Evolutionary conservation across 2,888 invertebrate genomes (phyloP).

Genomic region (Diplazon laetatorius): DNA sequence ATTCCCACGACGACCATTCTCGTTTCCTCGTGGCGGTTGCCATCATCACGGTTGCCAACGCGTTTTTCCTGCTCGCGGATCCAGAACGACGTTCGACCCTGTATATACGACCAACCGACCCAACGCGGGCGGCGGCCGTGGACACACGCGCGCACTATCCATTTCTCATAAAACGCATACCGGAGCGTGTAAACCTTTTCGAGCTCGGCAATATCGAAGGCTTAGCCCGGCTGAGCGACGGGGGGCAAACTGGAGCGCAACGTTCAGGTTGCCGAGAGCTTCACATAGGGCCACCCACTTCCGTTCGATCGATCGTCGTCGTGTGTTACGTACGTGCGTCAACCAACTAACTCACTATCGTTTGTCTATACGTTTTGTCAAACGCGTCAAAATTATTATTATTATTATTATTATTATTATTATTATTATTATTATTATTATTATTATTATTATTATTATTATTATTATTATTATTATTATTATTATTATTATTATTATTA

Average conservation of each 20-base stretch:
- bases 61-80: neutral
- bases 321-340: conserved; percentile 16
- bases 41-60: conserved; percentile 4
- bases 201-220: conserved; percentile 72
- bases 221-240: conserved; percentile 59
- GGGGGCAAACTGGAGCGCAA: conserved; percentile 38
- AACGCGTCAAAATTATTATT: neutral
- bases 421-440: too few species aligned
- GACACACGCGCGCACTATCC: conserved; percentile 52
- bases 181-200: conserved; percentile 66
- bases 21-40: conserved; percentile 28
- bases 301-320: conserved; percentile 60
- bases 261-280: conserved; percentile 51
- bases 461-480: too few species aligned
- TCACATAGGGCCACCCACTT: conserved; percentile 63
- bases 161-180: conserved; percentile 74
- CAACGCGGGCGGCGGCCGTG: too few species aligned
- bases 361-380: neutral
- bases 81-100: neutral
- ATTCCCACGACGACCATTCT: conserved; percentile 9
- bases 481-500: too few species aligned
- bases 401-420: too few species aligned
- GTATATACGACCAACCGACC: conserved; percentile 27
- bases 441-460: too few species aligned
- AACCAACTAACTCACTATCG: conserved; percentile 30